A percentile compares a stretch with the other conserved stretches of the same genome.
Evolutionary conservation across 2,888 invertebrate species (phyloP).

Genomic region (Melanargia galathea): DNA sequence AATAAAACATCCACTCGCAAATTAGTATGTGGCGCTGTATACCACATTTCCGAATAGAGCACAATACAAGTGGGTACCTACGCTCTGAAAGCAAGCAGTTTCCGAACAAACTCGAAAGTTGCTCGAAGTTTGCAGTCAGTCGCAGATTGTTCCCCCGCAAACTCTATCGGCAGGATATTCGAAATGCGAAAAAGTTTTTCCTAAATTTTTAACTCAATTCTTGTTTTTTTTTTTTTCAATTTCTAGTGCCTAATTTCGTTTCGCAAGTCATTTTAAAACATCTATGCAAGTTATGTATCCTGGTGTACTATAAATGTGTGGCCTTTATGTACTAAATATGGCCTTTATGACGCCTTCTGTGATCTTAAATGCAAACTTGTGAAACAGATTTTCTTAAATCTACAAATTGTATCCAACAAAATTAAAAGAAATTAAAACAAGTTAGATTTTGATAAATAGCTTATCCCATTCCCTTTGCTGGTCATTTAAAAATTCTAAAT

Average conservation of each 20-base stretch:
- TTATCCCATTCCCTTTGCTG: no score
- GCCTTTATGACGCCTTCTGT: no score
- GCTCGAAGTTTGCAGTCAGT: constrained; percentile 45
- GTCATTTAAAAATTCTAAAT: no score
- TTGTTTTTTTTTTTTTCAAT: not conserved
- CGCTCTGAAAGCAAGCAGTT: constrained; percentile 31
- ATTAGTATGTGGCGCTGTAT: constrained; percentile 16
- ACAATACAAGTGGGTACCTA: constrained; percentile 35
- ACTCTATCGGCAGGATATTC: constrained; percentile 46
- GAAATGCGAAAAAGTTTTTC: constrained; percentile 36
- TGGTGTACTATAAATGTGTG: no score
- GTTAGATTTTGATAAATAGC: no score
- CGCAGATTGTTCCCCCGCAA: constrained; percentile 48
- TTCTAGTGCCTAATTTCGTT: not conserved
- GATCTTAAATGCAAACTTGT: not conserved
- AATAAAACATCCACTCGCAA: constrained; percentile 10
- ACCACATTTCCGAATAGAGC: constrained; percentile 28
- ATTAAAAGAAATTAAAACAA: no score
- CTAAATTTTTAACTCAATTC: constrained; percentile 18
- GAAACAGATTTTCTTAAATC: no score
- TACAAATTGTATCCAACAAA: no score
- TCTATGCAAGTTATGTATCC: no score
- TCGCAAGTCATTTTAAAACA: not conserved
- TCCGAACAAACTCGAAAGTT: constrained; percentile 38
- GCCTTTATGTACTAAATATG: no score